These are phyloP conservation scores for Sesamia inferens DNA, from an alignment of 2,888 invertebrate genomes.

Conservation along the genomic window DNA sequence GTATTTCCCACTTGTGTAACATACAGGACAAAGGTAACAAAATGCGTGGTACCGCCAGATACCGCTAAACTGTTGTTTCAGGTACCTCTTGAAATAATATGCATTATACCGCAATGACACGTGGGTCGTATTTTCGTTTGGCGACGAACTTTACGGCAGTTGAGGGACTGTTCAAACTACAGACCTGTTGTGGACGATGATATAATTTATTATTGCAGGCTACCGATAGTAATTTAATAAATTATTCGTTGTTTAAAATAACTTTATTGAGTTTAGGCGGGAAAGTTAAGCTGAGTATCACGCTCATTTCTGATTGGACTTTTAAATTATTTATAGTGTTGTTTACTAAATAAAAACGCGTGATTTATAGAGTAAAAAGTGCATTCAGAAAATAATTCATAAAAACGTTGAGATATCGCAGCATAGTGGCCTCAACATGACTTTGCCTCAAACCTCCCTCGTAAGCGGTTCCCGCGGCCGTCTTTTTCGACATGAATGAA, in stretches of 20 bases:
- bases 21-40: slow-evolving; percentile 66
- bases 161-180: slow-evolving; percentile 56
- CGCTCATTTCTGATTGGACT: too few species aligned
- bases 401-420: too few species aligned
- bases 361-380: too few species aligned
- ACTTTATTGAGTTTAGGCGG: too few species aligned
- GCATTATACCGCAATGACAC: slow-evolving; percentile 64
- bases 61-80: slow-evolving; percentile 77
- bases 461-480: too few species aligned
- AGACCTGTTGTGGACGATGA: slow-evolving; percentile 44
- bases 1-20: slow-evolving; percentile 42
- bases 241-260: slow-evolving; percentile 11
- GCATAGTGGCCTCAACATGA: too few species aligned
- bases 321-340: too few species aligned
- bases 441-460: too few species aligned
- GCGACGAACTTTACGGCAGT: slow-evolving; percentile 51
- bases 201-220: slow-evolving; percentile 48
- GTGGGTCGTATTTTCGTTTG: slow-evolving; percentile 63
- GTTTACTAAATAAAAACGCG: too few species aligned
- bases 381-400: too few species aligned
- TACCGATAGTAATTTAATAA: slow-evolving; percentile 10
- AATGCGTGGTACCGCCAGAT: slow-evolving; percentile 71
- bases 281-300: too few species aligned
- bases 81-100: slow-evolving; percentile 73
- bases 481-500: too few species aligned